phyloP scores from a whole-genome alignment of 1,140 invertebrate genomes.

The Pollicipes pollicipes region DNA sequence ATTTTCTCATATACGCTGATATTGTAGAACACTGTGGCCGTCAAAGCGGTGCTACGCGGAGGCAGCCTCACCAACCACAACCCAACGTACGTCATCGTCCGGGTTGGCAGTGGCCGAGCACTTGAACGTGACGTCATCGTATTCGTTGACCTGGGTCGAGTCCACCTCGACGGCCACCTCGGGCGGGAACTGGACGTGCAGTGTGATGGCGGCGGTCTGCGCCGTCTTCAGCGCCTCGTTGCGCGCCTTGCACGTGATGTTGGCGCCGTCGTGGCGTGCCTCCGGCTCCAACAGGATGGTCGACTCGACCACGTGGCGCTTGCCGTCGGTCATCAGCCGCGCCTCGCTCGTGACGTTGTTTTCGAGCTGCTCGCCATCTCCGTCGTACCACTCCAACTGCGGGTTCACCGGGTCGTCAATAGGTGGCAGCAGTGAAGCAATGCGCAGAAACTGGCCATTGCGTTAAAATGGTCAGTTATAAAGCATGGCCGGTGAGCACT shows the following conservation, averaged over 20 bases:
- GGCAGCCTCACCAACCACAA: too few relatives aligned
- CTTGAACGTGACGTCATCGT: constrained; percentile 15
- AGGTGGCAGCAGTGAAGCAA: constrained; percentile 13
- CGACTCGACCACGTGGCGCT: not conserved
- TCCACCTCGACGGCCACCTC: constrained; percentile 13
- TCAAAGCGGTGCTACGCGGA: too few relatives aligned
- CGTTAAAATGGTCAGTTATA: too few relatives aligned
- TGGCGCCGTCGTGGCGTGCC: constrained; percentile 15
- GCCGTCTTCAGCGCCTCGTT: constrained; percentile 14
- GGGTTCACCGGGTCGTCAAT: constrained; percentile 16
- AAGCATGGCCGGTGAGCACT: too few relatives aligned
- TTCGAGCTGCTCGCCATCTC: constrained; percentile 34
- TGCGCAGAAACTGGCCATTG: too few relatives aligned
- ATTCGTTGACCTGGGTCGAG: constrained; percentile 17
- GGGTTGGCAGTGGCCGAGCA: constrained; percentile 13
- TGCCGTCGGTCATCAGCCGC: not conserved
- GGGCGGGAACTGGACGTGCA: constrained; percentile 18
- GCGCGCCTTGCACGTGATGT: constrained; percentile 14
- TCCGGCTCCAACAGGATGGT: constrained; percentile 9
- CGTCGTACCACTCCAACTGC: constrained; percentile 80
- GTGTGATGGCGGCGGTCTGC: constrained; percentile 13
- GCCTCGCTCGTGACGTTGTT: not conserved
- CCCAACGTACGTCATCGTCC: not conserved
- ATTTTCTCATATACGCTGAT: too few relatives aligned
- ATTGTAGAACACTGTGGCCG: too few relatives aligned